A percentile compares a stretch with the other conserved stretches of the same genome.
Conservation (phyloP, 1,140 invertebrate species). For the Drosophila santomea region DNA sequence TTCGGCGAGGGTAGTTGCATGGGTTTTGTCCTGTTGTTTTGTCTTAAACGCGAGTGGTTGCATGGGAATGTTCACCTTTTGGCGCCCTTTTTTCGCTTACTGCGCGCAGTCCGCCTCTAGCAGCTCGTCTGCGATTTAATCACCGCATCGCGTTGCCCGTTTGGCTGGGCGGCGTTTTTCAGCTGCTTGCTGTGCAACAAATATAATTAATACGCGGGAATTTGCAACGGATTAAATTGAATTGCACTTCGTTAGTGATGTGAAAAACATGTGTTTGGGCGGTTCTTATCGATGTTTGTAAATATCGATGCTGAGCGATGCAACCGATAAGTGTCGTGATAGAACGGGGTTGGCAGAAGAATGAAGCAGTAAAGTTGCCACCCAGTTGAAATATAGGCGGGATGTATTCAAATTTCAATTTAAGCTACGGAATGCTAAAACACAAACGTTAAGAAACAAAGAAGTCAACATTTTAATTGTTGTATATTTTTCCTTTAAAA, state of each 20-base stretch:
- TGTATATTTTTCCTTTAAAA: not conserved
- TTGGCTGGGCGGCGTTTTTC: not conserved
- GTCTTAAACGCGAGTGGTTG: not conserved
- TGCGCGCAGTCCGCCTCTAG: not conserved
- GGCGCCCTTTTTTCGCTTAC: constrained; percentile 46
- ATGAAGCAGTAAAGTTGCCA: too few relatives aligned
- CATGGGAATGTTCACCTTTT: constrained; percentile 25
- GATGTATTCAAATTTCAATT: not conserved
- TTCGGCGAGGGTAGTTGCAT: constrained; percentile 12
- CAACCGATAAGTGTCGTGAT: too few relatives aligned
- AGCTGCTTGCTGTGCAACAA: not conserved
- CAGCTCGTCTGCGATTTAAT: not conserved
- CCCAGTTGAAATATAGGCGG: too few relatives aligned
- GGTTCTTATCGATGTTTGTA: too few relatives aligned
- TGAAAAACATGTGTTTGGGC: too few relatives aligned
- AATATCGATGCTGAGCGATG: too few relatives aligned
- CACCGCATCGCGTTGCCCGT: not conserved
- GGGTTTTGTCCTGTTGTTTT: constrained; percentile 5
- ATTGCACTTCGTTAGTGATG: constrained; percentile 21
- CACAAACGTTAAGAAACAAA: too few relatives aligned
- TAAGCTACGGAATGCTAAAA: not conserved
- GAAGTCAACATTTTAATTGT: too few relatives aligned
- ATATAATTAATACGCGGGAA: constrained; percentile 36
- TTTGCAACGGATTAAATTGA: constrained; percentile 51
- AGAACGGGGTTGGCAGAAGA: too few relatives aligned